Percentiles rank a stretch among this genome's conserved stretches.
Conservation (phyloP, 2,888 invertebrate genomes). For the Idaea dimidiata region DNA sequence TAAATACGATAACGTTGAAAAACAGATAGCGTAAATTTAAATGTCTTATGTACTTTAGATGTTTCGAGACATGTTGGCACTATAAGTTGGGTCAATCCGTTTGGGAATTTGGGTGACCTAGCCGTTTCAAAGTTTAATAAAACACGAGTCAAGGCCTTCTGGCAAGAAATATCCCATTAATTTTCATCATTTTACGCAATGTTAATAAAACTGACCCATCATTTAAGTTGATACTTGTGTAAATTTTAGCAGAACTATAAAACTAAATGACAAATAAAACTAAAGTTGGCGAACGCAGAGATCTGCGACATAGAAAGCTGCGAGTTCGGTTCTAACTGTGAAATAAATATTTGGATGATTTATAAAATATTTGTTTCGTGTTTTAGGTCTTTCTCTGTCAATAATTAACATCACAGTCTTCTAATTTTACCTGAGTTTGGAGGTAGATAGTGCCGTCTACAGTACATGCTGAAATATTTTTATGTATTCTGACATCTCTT, state of each 20-base stretch:
- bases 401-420: no score
- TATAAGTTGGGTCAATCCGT: constrained; percentile 9
- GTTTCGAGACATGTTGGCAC: constrained; percentile 19
- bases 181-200: not conserved
- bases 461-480: no score
- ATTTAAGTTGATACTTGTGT: not conserved
- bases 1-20: constrained; percentile 22
- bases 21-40: constrained; percentile 16
- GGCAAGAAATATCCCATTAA: constrained; percentile 15
- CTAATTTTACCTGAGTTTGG: no score
- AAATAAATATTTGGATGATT: no score
- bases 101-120: constrained; percentile 18
- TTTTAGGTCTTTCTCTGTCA: no score
- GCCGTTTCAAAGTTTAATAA: constrained; percentile 18
- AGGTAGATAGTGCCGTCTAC: no score
- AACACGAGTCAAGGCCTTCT: constrained; percentile 26
- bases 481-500: no score
- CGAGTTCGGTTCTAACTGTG: no score
- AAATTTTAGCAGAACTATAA: not conserved
- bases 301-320: no score
- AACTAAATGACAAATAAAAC: not conserved
- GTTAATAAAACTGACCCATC: not conserved
- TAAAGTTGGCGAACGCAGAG: no score
- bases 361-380: no score
- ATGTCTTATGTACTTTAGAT: constrained; percentile 11